Percentiles rank a stretch among this genome's conserved stretches.
These are phyloP conservation scores for Leucopsar rothschildi DNA, from an alignment of 2,113 vertebrate genomes.

Conservation along the genomic window DNA sequence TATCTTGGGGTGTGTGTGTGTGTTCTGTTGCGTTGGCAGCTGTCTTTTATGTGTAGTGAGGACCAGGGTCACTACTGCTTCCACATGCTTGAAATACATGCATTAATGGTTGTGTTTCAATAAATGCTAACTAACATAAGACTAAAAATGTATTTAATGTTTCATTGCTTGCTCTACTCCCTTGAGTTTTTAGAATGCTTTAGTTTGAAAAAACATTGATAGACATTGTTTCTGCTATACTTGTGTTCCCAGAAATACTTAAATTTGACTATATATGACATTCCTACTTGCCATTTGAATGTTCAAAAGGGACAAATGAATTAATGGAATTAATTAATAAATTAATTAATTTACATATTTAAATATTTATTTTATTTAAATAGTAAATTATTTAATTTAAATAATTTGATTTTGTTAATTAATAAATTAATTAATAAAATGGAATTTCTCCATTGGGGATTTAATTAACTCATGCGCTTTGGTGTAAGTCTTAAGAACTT, in stretches of 20 bases:
- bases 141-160: background rate
- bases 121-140: background rate
- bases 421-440: background rate
- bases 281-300: background rate
- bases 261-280: background rate
- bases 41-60: background rate
- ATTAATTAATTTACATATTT: no score
- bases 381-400: no score
- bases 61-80: background rate
- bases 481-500: background rate
- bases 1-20: background rate
- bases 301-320: background rate
- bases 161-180: background rate
- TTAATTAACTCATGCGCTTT: background rate
- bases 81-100: background rate
- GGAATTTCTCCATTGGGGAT: background rate
- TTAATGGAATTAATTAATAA: background rate
- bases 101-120: background rate
- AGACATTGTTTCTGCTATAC: background rate
- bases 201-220: background rate
- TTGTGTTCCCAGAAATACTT: background rate
- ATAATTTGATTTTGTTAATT: no score
- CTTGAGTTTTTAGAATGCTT: background rate
- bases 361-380: no score
- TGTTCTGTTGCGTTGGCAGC: background rate